These are phyloP conservation scores for Zoanthus sociatus DNA, from an alignment of 92 coral and sea anemone species.

Conservation along the genomic window DNA sequence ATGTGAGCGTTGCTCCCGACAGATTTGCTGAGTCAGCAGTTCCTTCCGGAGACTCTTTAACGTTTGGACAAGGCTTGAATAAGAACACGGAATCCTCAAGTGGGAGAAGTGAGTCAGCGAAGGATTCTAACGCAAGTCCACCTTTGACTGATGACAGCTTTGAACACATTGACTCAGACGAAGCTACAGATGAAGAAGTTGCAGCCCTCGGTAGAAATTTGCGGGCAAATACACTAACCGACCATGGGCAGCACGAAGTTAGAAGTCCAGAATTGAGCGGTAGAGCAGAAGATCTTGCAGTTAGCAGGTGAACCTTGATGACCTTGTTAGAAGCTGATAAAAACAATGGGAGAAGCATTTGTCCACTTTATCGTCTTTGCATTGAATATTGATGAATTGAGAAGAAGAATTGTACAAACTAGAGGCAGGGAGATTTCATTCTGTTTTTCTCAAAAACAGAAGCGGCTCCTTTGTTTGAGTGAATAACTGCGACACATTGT, in stretches of 20 bases:
- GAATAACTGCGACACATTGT: neutral
- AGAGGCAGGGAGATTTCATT: too few species aligned
- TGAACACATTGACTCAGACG: constrained; percentile 88
- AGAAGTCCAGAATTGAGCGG: constrained; percentile 64
- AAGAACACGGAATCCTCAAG: constrained; percentile 13
- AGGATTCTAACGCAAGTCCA: constrained; percentile 42
- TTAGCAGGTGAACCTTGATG: constrained; percentile 65
- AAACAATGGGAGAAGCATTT: neutral
- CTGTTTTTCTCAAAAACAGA: neutral
- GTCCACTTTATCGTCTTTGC: neutral
- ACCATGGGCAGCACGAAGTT: constrained; percentile 42
- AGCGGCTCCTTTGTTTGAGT: neutral
- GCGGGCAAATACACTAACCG: constrained; percentile 71
- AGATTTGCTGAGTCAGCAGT: neutral
- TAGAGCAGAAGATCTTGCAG: constrained; percentile 82
- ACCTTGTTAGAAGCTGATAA: neutral
- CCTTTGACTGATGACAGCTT: constrained; percentile 94
- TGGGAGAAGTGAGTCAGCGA: constrained; percentile 5
- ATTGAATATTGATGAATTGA: neutral
- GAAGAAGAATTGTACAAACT: neutral
- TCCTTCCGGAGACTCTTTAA: neutral
- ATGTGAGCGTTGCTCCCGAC: constrained; percentile 21
- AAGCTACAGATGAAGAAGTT: constrained; percentile 92
- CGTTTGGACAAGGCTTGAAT: neutral
- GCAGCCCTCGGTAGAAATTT: constrained; percentile 86